A percentile compares a stretch with the other conserved stretches of the same genome.
phyloP scores from a whole-genome alignment of 2,797 vertebrate genomes.

The Acanthurus tractus region DNA sequence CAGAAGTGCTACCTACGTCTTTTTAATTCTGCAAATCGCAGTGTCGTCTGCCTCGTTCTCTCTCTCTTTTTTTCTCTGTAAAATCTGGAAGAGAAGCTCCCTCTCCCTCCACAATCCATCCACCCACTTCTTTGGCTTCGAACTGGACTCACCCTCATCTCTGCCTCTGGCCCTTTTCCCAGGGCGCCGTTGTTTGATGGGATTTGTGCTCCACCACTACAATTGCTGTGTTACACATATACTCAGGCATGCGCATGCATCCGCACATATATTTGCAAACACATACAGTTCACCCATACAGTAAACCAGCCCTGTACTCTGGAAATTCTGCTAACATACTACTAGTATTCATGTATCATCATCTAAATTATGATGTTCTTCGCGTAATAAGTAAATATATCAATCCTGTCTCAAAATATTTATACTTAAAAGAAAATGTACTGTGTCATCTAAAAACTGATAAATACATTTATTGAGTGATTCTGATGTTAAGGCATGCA shows the following conservation, averaged over 20 bases:
- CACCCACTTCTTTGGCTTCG: slow-evolving; percentile 65
- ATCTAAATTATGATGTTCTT: neutral
- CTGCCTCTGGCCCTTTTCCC: slow-evolving; percentile 81
- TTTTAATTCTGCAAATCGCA: slow-evolving; percentile 54
- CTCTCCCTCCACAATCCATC: slow-evolving; percentile 40
- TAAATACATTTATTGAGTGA: no score
- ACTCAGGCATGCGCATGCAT: slow-evolving; percentile 37
- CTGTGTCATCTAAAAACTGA: neutral
- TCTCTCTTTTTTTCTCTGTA: slow-evolving; percentile 18
- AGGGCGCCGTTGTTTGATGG: slow-evolving; percentile 82
- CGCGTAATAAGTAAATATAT: neutral
- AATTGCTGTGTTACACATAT: slow-evolving; percentile 68
- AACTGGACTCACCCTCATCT: slow-evolving; percentile 80
- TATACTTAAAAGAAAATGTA: neutral
- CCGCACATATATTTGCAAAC: slow-evolving; percentile 38
- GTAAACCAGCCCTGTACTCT: neutral
- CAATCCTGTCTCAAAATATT: slow-evolving; percentile 2
- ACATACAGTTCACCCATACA: slow-evolving; percentile 21
- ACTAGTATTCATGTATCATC: neutral
- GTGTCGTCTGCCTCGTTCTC: slow-evolving; percentile 44
- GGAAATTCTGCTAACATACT: neutral
- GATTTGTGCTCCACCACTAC: slow-evolving; percentile 80
- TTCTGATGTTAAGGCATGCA: neutral
- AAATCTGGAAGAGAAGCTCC: slow-evolving; percentile 56
- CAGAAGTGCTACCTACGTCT: slow-evolving; percentile 58